Evolutionary conservation across 2,888 invertebrate species (phyloP).

Genomic region (Eilema caniola): DNA sequence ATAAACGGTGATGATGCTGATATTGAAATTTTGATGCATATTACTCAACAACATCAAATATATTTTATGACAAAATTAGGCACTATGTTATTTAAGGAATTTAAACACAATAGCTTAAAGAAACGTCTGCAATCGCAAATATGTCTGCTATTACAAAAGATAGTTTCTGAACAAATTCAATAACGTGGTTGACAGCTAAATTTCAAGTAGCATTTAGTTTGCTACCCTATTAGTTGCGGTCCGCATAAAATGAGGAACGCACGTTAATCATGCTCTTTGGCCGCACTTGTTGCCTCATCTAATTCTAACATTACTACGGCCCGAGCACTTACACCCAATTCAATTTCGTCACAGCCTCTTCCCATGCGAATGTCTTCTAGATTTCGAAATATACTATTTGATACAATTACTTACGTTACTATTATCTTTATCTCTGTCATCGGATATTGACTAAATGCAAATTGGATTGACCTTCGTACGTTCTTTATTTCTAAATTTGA

Average conservation of each 20-base stretch:
- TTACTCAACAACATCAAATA: neutral
- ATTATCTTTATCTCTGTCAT: slow-evolving; percentile 50
- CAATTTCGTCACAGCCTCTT: slow-evolving; percentile 65
- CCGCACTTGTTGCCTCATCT: slow-evolving; percentile 65
- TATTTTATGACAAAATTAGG: neutral
- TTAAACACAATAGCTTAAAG: neutral
- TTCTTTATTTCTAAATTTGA: slow-evolving; percentile 60
- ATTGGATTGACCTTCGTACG: slow-evolving; percentile 59
- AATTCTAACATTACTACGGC: slow-evolving; percentile 57
- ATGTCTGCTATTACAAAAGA: neutral
- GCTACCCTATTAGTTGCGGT: slow-evolving; percentile 34
- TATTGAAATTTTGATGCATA: neutral
- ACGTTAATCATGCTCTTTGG: slow-evolving; percentile 53
- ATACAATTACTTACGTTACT: slow-evolving; percentile 42
- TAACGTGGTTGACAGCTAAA: slow-evolving; percentile 40
- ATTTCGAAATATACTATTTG: slow-evolving; percentile 54
- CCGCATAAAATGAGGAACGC: slow-evolving; percentile 38
- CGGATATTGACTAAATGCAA: slow-evolving; percentile 57
- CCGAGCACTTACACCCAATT: slow-evolving; percentile 60
- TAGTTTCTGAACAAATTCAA: slow-evolving; percentile 21
- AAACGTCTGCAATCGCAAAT: neutral
- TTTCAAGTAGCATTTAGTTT: slow-evolving; percentile 31
- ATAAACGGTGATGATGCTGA: neutral
- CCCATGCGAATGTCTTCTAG: slow-evolving; percentile 64
- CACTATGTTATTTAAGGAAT: neutral